Percentiles rank a stretch among this genome's conserved stretches.
phyloP scores from a whole-genome alignment of 1,140 invertebrate genomes.

The Platorchestia sp. region DNA sequence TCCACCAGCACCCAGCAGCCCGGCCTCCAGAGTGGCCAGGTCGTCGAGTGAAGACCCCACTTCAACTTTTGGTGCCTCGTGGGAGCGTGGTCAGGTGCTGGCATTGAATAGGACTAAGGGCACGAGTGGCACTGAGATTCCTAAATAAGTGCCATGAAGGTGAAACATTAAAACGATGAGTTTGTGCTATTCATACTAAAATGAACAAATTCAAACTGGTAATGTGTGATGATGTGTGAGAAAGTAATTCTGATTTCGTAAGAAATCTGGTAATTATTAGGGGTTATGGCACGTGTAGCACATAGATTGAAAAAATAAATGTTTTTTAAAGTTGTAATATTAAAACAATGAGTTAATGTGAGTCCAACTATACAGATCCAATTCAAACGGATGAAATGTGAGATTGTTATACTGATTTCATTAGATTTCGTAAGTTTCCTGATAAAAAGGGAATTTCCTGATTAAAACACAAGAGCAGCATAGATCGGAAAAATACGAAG shows the following conservation, averaged over 20 bases:
- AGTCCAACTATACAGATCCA: no score
- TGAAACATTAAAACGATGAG: not conserved
- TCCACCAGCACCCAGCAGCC: not conserved
- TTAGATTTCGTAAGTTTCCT: no score
- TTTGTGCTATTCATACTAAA: not conserved
- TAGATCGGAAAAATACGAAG: not conserved
- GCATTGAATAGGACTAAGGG: not conserved
- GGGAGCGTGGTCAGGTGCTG: not conserved
- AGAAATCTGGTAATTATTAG: not conserved
- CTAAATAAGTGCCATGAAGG: not conserved
- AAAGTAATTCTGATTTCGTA: not conserved
- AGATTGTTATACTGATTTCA: no score
- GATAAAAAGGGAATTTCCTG: no score
- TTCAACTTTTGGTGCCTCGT: not conserved
- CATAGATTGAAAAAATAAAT: not conserved
- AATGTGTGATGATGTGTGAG: not conserved
- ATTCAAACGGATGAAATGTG: no score
- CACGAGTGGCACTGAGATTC: not conserved
- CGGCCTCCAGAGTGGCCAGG: not conserved
- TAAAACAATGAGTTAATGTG: no score
- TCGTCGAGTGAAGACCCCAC: not conserved
- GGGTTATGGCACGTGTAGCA: not conserved
- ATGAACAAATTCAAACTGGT: not conserved
- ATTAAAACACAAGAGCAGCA: no score
- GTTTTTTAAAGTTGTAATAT: no score